These are phyloP conservation scores for western clawed frog (Xenopus tropicalis) DNA, from an alignment of 2,113 vertebrate genomes.

Conservation along the genomic window UCB_Xtro_10.0 CM004448.2:2474001-2474500, in stretches of 20 bases:
- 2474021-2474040: conserved; percentile 69
- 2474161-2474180: conserved; percentile 60
- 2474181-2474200: conserved; percentile 57
- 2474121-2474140: conserved; percentile 57
- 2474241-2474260: conserved; percentile 68
- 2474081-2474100: conserved; percentile 53
- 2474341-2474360: conserved; percentile 64
- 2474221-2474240: conserved; percentile 66
- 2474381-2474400: background rate
- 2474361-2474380: conserved; percentile 55
- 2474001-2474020: too few species aligned
- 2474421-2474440: conserved; percentile 49
- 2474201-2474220: conserved; percentile 64
- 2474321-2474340: conserved; percentile 57
- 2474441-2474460: background rate
- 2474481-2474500: background rate
- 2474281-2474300: background rate
- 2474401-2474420: fast-evolving
- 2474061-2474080: conserved; percentile 63
- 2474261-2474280: too few species aligned
- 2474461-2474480: too few species aligned
- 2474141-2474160: conserved; percentile 50
- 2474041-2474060: conserved; percentile 67
- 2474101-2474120: conserved; percentile 66
- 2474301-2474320: too few species aligned